Percentiles rank a stretch among this genome's conserved stretches.
Evolutionary conservation across 2,113 vertebrate genomes (phyloP).

Genomic region (Rhea americana): DNA sequence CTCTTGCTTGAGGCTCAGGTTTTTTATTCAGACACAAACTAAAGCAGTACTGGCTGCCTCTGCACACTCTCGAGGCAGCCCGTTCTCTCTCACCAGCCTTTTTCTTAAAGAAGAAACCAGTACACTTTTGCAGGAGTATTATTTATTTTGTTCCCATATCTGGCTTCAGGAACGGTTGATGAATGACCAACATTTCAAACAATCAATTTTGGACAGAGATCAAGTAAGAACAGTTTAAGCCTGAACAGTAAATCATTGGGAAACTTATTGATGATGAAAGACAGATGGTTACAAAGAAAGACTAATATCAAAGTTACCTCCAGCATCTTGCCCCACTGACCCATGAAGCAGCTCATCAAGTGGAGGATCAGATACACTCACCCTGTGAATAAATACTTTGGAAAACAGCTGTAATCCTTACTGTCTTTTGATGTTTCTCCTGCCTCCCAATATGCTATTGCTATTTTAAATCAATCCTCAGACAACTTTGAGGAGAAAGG

Average conservation of each 20-base stretch:
- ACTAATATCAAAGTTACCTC: neutral
- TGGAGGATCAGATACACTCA: neutral
- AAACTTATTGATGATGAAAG: neutral
- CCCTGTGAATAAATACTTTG: neutral
- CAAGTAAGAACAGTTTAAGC: neutral
- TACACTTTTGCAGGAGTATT: neutral
- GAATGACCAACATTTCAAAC: neutral
- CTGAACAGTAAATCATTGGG: neutral
- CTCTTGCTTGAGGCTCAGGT: neutral
- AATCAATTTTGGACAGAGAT: neutral
- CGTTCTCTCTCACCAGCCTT: neutral
- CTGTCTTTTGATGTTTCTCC: neutral
- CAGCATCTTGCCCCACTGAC: neutral
- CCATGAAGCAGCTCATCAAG: neutral
- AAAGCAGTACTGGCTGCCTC: neutral
- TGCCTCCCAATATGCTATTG: neutral
- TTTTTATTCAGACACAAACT: neutral
- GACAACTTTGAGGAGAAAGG: neutral
- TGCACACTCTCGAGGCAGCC: neutral
- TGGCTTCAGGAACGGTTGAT: neutral
- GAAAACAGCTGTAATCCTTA: neutral
- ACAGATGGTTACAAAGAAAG: neutral
- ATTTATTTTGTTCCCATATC: neutral
- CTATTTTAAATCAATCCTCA: constrained; percentile 9
- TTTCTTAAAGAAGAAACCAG: neutral